Percentiles rank a stretch among this genome's conserved stretches.
These are phyloP conservation scores for Hepsetus odoe DNA, from an alignment of 2,113 vertebrate genomes.

Conservation along the genomic window DNA sequence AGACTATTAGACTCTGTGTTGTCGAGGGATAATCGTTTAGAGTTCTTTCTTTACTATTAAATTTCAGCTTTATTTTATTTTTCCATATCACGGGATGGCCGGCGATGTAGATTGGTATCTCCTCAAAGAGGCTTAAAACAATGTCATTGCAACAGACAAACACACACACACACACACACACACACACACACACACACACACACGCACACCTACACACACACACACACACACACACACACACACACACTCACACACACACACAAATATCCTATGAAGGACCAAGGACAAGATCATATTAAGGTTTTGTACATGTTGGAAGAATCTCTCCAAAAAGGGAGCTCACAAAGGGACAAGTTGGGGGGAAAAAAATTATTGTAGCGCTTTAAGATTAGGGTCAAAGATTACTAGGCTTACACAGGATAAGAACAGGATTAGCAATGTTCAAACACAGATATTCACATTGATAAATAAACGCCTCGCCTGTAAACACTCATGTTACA, in stretches of 20 bases:
- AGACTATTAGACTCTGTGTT: constrained; percentile 73
- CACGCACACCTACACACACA: background rate
- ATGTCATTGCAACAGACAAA: background rate
- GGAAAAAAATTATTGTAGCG: constrained; percentile 49
- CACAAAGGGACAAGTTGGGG: constrained; percentile 54
- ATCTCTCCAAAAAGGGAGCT: background rate
- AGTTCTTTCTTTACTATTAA: constrained; percentile 71
- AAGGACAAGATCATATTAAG: constrained; percentile 58
- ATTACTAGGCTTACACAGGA: constrained; percentile 76
- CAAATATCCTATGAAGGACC: constrained; percentile 55
- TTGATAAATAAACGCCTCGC: constrained; percentile 51
- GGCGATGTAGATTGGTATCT: background rate
- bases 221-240: too few species aligned
- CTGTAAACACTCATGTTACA: constrained; percentile 65
- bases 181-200: constrained; percentile 14
- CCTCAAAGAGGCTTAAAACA: background rate
- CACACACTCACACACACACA: too few species aligned
- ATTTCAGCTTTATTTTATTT: constrained; percentile 62
- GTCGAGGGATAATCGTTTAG: constrained; percentile 73
- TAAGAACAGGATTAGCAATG: constrained; percentile 79
- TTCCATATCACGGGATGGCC: background rate
- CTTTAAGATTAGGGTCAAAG: constrained; percentile 81
- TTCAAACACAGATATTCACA: constrained; percentile 77
- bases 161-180: constrained; percentile 17
- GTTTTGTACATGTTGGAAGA: constrained; percentile 34